Evolutionary conservation across 2,888 invertebrate species (phyloP), one percentile per base, ranked within the genome.

Genomic region (Leptogaster cylindrica): DNA sequence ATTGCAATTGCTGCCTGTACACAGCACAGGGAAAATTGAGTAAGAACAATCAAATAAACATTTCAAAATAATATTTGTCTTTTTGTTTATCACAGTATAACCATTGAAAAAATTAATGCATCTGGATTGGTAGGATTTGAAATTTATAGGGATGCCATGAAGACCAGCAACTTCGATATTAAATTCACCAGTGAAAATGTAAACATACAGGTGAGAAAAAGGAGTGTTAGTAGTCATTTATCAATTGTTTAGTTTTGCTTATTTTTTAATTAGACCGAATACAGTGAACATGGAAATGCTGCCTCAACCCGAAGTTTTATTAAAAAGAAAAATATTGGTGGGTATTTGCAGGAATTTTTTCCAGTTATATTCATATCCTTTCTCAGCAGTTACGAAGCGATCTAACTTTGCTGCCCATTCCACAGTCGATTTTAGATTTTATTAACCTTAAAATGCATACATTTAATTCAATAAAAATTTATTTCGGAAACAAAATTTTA

Each of bases 141-240:
- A 27, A 66, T 66, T 6, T 48, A 27, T 5, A 39, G 66, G n/a
- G 68, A 66, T 33, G 68, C 70, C 7, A 31, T 70, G 4, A 66
- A 68, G 44, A 65, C 68, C 28, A 70, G 55, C 2, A 70, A 70
- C 28, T 70, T 66, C 16, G 64, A 70, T 66, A 25, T 70, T 8
- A 25, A 64, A 10, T 68, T 66, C 51, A 48, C 18, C 36, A 50
- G 51, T n/a, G 50, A 44, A 25, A 67, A 69, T 61, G 55, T 69
- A 10, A 52, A 41, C 16, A 48, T 67, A 31, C 27, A 69, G 58
- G 69, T 69, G 27, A n/a, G 8, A n/a, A n/a, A n/a, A n/a, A n/a
- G n/a, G n/a, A n/a, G n/a, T n/a, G n/a, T n/a, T n/a, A n/a, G n/a
- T n/a, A n/a, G n/a, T n/a, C n/a, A n/a, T n/a, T n/a, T n/a, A n/a